These are phyloP conservation scores for Troilus luridus DNA, from an alignment of 2,888 invertebrate species.

Conservation along the genomic window DNA sequence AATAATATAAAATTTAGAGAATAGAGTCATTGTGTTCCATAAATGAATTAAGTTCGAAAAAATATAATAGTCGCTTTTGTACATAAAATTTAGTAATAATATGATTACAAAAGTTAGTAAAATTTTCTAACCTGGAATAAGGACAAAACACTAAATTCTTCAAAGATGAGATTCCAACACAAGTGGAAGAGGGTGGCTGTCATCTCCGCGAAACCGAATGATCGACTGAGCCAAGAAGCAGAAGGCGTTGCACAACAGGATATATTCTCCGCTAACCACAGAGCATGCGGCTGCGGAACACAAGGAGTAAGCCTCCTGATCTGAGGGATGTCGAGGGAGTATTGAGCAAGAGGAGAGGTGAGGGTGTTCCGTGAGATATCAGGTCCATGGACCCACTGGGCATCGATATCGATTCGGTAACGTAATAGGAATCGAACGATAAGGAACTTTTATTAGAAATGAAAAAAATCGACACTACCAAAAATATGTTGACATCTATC, in stretches of 20 bases:
- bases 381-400: background rate
- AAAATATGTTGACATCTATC: no score
- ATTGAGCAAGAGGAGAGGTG: no score
- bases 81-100: background rate
- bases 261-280: constrained; percentile 18
- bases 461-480: background rate
- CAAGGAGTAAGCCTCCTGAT: background rate
- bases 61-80: background rate
- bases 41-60: no score
- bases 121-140: background rate
- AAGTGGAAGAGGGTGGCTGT: constrained; percentile 29
- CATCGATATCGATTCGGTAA: background rate
- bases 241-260: constrained; percentile 12
- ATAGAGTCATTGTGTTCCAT: no score
- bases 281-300: background rate
- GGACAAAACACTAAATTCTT: background rate
- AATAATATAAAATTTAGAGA: no score
- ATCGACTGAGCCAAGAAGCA: constrained; percentile 7
- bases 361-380: no score
- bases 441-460: background rate
- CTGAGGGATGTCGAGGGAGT: background rate
- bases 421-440: background rate
- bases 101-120: background rate
- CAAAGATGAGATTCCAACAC: constrained; percentile 15
- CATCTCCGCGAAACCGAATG: constrained; percentile 1